phyloP scores from a whole-genome alignment of 2,113 vertebrate genomes.

The Ariopsis seemanni region DNA sequence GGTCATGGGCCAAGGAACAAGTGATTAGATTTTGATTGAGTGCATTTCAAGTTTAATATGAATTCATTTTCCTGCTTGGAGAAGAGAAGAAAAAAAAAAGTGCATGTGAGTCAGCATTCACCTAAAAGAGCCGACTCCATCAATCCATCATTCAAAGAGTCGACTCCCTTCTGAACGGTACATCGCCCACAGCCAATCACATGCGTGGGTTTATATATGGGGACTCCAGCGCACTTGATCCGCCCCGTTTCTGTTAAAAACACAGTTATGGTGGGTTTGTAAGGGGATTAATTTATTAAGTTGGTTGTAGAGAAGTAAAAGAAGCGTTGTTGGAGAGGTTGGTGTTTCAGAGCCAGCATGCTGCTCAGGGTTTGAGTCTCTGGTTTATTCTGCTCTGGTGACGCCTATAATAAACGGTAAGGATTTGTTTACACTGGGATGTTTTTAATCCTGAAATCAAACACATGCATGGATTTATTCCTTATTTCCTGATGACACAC shows the following conservation, averaged over 20 bases:
- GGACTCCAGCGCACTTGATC: neutral
- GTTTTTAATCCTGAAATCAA: neutral
- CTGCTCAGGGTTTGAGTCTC: conserved; percentile 9
- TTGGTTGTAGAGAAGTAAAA: neutral
- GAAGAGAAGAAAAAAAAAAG: too few species aligned
- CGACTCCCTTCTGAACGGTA: neutral
- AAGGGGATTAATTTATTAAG: neutral
- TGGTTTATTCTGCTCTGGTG: neutral
- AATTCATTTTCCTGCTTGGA: too few species aligned
- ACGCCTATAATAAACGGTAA: conserved; percentile 30
- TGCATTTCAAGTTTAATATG: too few species aligned
- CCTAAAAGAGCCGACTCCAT: neutral
- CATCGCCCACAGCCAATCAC: conserved; percentile 39
- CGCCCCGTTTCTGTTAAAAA: conserved; percentile 1
- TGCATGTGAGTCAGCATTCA: neutral
- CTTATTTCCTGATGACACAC: neutral
- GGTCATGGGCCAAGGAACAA: too few species aligned
- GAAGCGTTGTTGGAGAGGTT: neutral
- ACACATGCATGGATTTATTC: neutral
- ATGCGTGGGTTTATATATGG: conserved; percentile 35
- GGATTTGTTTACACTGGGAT: neutral
- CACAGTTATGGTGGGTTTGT: neutral
- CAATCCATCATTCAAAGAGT: neutral
- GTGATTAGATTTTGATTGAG: too few species aligned
- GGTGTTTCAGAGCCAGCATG: neutral